These are phyloP conservation scores for Gephyroberyx darwinii DNA, from an alignment of 2,797 vertebrate species.

Conservation along the genomic window DNA sequence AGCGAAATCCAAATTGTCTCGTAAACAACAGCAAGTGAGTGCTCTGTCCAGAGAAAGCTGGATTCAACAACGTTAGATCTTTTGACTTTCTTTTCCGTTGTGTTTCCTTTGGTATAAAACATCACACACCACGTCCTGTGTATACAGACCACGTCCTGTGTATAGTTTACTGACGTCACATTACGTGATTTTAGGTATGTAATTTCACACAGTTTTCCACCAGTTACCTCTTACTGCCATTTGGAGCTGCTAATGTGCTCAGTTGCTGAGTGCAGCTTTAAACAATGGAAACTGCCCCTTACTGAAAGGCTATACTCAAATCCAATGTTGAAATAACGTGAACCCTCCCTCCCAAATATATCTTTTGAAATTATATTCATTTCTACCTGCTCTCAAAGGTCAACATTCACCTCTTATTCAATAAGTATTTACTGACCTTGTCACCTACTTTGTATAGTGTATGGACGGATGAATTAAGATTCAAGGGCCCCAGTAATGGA, in stretches of 20 bases:
- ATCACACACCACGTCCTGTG: no score
- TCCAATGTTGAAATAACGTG: constrained; percentile 42
- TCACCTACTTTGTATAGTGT: constrained; percentile 86
- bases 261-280: constrained; percentile 10
- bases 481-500: constrained; percentile 89
- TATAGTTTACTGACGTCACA: neutral
- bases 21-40: neutral
- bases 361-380: constrained; percentile 69
- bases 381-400: constrained; percentile 80
- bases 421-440: constrained; percentile 84
- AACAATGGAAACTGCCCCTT: constrained; percentile 30
- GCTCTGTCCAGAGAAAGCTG: neutral
- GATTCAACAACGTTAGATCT: neutral
- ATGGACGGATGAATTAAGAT: constrained; percentile 93
- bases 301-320: constrained; percentile 41
- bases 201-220: neutral
- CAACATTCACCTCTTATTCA: constrained; percentile 80
- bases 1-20: neutral
- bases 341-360: constrained; percentile 56
- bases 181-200: neutral
- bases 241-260: constrained; percentile 13
- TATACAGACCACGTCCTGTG: neutral
- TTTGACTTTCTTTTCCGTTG: neutral
- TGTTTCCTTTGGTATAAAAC: neutral
- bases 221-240: constrained; percentile 1